Evolutionary conservation across 2,113 vertebrate genomes (phyloP).

Genomic region (Oreotragus oreotragus): DNA sequence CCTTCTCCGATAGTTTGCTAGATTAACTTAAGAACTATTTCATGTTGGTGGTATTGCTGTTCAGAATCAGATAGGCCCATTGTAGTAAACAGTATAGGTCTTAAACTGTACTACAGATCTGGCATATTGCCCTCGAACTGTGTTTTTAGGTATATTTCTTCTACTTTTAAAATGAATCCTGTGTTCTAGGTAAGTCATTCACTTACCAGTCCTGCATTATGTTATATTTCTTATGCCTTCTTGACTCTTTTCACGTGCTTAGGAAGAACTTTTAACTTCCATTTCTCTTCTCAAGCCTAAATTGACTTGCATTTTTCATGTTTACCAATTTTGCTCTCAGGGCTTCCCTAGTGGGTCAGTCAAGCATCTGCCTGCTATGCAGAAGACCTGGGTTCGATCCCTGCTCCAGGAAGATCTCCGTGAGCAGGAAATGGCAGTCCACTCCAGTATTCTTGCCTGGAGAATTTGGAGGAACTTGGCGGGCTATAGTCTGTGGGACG

Average conservation of each 20-base stretch:
- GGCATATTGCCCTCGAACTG: neutral
- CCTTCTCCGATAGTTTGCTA: neutral
- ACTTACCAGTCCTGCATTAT: neutral
- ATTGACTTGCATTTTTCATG: neutral
- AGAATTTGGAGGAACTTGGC: neutral
- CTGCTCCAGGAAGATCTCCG: neutral
- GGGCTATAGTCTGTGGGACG: neutral
- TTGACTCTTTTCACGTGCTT: neutral
- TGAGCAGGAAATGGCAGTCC: neutral
- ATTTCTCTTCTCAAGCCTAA: neutral
- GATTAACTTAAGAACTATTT: neutral
- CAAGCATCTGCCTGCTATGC: neutral
- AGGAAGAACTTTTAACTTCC: neutral
- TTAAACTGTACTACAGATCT: neutral
- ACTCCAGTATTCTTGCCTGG: neutral
- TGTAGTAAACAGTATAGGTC: neutral
- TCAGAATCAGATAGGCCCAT: neutral
- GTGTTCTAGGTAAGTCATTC: neutral
- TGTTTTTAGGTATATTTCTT: neutral
- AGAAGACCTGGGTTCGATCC: neutral
- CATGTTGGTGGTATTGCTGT: neutral
- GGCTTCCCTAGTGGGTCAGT: neutral
- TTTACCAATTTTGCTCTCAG: neutral
- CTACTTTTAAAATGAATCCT: neutral
- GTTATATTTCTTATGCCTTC: neutral